These are phyloP conservation scores for Aulostomus chinensis DNA, from an alignment of 2,797 vertebrate genomes.

Conservation along the genomic window DNA sequence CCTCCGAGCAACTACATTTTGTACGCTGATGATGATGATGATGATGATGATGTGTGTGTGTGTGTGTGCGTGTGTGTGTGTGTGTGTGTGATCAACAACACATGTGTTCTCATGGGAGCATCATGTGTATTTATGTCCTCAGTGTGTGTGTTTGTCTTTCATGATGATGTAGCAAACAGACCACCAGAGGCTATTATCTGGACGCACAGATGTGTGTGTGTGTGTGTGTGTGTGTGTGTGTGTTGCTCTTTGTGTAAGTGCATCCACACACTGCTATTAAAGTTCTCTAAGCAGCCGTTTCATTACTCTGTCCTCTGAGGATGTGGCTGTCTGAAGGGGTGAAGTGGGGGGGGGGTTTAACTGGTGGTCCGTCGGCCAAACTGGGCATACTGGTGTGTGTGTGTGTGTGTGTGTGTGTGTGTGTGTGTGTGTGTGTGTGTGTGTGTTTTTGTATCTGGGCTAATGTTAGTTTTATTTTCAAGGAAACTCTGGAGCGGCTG, in stretches of 20 bases:
- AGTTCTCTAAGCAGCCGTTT: conserved; percentile 20
- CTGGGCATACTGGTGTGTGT: background rate
- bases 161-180: conserved; percentile 18
- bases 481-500: too few species aligned
- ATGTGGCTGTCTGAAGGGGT: conserved; percentile 3
- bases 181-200: conserved; percentile 27
- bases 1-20: conserved; percentile 10
- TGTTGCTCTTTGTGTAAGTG: conserved; percentile 12
- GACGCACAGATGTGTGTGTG: conserved; percentile 9
- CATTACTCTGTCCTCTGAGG: conserved; percentile 25
- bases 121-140: conserved; percentile 14
- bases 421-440: background rate
- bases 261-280: conserved; percentile 4
- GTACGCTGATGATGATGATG: conserved; percentile 24
- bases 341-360: conserved; percentile 8
- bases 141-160: conserved; percentile 14
- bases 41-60: conserved; percentile 6
- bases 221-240: conserved; percentile 15
- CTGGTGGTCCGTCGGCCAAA: background rate
- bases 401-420: conserved; percentile 8
- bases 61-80: conserved; percentile 1
- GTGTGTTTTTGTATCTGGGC: conserved; percentile 12
- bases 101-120: conserved; percentile 19
- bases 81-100: conserved; percentile 11
- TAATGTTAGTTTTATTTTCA: too few species aligned